Conservation (phyloP, 2,888 invertebrate genomes). For the Escarpia spicata region DNA sequence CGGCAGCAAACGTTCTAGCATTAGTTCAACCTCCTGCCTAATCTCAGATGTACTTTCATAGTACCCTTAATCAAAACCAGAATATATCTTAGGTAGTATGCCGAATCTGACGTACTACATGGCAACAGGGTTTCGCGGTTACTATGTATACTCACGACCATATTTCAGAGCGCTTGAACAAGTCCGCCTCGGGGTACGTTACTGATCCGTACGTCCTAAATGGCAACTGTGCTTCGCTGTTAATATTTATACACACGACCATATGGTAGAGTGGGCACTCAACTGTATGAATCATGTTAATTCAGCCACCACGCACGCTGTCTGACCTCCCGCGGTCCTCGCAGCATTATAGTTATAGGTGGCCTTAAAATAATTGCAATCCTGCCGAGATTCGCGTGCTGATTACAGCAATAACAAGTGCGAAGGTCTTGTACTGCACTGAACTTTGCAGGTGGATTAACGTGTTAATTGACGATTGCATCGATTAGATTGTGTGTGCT, state of each 20-base stretch:
- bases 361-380: slow-evolving; percentile 13
- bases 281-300: not conserved
- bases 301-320: not conserved
- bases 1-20: no score
- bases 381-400: not conserved
- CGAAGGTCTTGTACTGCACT: not conserved
- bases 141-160: no score
- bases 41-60: no score
- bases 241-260: not conserved
- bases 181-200: no score
- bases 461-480: slow-evolving; percentile 1
- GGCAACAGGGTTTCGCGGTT: no score
- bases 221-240: not conserved
- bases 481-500: not conserved
- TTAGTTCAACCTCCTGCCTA: no score
- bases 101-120: no score
- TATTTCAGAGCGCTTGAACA: no score
- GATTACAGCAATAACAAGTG: not conserved
- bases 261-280: not conserved
- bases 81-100: no score
- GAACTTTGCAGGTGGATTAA: slow-evolving; percentile 9
- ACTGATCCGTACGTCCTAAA: not conserved
- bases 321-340: not conserved
- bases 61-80: no score
- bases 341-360: not conserved